Evolutionary conservation across 1,140 invertebrate genomes (phyloP), one percentile per base, ranked within the genome.

Genomic region (Limonius californicus): DNA sequence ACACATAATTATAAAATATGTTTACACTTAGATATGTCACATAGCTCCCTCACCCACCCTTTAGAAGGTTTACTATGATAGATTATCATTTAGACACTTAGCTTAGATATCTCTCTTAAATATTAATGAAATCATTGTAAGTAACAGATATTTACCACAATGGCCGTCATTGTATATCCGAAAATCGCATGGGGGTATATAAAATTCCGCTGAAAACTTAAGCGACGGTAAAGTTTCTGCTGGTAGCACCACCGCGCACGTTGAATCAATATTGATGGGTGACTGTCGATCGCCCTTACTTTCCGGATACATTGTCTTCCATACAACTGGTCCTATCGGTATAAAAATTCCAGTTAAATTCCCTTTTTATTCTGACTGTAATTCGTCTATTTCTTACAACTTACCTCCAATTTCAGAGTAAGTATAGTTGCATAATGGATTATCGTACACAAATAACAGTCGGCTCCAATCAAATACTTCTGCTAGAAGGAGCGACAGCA

Each of bases 121-220:
- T n/a, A n/a, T n/a, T n/a, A n/a, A n/a, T n/a, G n/a, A n/a, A n/a
- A n/a, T n/a, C n/a, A n/a, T n/a, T 27, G 53, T 43, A 11, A 43
- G 23, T 27, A 47, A 21, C 14, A 50, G 18, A 39, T 59, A 19
- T 14, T 57, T 65, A 61, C 64, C 61, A 7, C 62, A 66, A 60
- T 71, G 65, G 1, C 73, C 71, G 50, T 68, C 70, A 18, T 70
- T 74, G 20, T 69, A 57, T 0, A 70, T 15, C 35, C 65, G 60
- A 54, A 71, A 67, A 23, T 70, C 65, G 11, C 16, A 12, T 6
- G 72, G 72, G 2, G 47, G 4, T n/a, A 30, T 39, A 54, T 67
- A 21, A 61, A 70, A 72, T 47, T 71, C 68, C 6, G 57, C 50
- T 11, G 72, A 71, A 23, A 72, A 74, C 43, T 65, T 59, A 12